Base-by-base conservation (phyloP, 1,140 invertebrate species). In the Heliconius melpomene region DNA sequence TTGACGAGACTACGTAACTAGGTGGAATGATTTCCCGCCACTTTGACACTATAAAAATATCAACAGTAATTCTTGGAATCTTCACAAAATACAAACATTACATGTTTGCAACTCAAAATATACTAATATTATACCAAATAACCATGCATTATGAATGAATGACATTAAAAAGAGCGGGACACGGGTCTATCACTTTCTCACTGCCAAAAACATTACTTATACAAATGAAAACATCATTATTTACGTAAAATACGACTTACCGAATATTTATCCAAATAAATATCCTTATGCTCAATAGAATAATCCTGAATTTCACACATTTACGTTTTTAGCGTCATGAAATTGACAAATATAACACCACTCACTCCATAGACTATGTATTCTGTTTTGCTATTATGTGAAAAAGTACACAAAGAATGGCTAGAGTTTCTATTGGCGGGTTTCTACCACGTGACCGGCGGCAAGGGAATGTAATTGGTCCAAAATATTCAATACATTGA, bases 281-380 rank as follows among this genome's bases (percentile, higher is more conserved):
- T 94, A 95, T 95, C 93, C 93, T 94, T 93, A 90, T 91, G 94
- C 91, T 92, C 92, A 85, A 93, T 85, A 87, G 91, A 89, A 92
- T 90, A 94, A 94, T 94, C 92, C 92, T 91, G 89, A 92, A 94
- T 94, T 94, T 95, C 93, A 94, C 93, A 95, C 94, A 95, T 95
- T 94, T 94, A 94, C 91, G 93, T 86, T 90, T 92, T 91, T 93
- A 93, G 86, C 87, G 89, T 93, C 93, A 94, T 94, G 86, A 93
- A 89, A 93, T 92, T 95, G 93, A 94, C 94, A 95, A 93, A 94
- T 94, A 91, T 91, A 92, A 94, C 91, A 93, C 91, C 90, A 93
- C 93, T 93, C 92, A 94, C 92, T 94, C 92, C 93, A 94, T 91
- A 93, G 91, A 91, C 91, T 90, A 94, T 77, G 76, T 92, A 92